Evolutionary conservation across 2,797 vertebrate species (phyloP), one percentile per base, ranked within the genome.

Genomic region (Clamator glandarius): DNA sequence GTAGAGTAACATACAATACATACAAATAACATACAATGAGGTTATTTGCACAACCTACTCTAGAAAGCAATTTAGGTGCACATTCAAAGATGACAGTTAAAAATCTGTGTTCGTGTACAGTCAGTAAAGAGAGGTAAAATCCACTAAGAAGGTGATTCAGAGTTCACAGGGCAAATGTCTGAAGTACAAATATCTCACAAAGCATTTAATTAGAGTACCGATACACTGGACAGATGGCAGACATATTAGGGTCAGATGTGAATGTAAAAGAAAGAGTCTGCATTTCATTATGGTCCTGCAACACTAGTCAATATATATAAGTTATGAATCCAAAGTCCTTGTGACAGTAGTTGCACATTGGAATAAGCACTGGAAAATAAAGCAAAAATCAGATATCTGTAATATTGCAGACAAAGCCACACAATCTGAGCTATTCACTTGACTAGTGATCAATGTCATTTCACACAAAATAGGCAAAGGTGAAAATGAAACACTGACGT

Each of bases 401-500:
- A 68, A 35, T 23, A 84, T 16, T 2, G 3, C 11, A 70, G 66
- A 35, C 23, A 92, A 82, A 74, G 26, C 15, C 44, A 61, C 24
- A 44, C 15, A 31, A 24, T 35, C 33, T 87, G 62, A 87, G 12
- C 23, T 94, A 35, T 72, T 61, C 85, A 28, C 54, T 58, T 93
- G 55, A 69, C 59, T 54, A 46, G 58, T 54, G 35, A 91, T 78
- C 80, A 57, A 48, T 86, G 83, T 90, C 39, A 44, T 79, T 78
- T 89, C 72, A 46, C 12, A 61, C 76, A 83, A 89, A 96, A 80
- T 82, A 95, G 94, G 18, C 44, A 90, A 88, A 93, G 69, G 66
- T 80, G 84, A 91, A 96, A 96, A 87, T 67, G 72, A 92, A 90
- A 89, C 77, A 80, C 2, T 92, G 90, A 76, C 55, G 67, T 76